Percentiles rank a stretch among this genome's conserved stretches.
These are phyloP conservation scores for Conger conger DNA, from an alignment of 2,113 vertebrate species.

Conservation along the genomic window DNA sequence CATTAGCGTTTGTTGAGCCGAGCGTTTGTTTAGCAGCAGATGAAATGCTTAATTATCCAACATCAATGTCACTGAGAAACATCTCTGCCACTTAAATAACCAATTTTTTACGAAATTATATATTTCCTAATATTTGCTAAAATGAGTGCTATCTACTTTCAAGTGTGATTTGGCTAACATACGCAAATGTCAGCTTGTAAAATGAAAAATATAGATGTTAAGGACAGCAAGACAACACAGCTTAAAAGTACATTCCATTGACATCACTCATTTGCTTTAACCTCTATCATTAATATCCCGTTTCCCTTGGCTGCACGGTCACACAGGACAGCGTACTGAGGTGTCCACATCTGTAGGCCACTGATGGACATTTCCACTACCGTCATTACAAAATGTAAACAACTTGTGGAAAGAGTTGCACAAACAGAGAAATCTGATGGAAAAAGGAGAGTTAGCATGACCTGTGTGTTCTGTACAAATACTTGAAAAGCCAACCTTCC, in stretches of 20 bases:
- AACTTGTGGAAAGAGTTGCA: neutral
- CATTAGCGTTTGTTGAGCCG: slow-evolving; percentile 30
- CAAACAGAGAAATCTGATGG: slow-evolving; percentile 21
- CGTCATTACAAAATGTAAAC: neutral
- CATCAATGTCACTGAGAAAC: neutral
- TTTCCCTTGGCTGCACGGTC: neutral
- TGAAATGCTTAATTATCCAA: slow-evolving; percentile 27
- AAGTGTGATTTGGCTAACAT: neutral
- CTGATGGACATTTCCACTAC: neutral
- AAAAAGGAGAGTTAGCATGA: neutral
- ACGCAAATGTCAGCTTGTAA: neutral
- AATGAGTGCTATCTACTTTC: neutral
- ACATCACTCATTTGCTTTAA: neutral
- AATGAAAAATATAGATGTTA: neutral
- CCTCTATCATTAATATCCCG: neutral
- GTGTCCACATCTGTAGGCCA: neutral
- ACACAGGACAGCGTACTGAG: neutral
- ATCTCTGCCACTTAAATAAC: slow-evolving; percentile 13
- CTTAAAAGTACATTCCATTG: neutral
- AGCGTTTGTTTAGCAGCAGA: slow-evolving; percentile 38
- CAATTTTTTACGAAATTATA: slow-evolving; percentile 35
- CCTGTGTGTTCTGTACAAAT: neutral
- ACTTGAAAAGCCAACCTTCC: neutral
- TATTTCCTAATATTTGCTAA: slow-evolving; percentile 14
- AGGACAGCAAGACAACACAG: neutral